Base-by-base conservation (phyloP, 2,113 vertebrate genomes). In the Leptodactylus fuscus region DNA sequence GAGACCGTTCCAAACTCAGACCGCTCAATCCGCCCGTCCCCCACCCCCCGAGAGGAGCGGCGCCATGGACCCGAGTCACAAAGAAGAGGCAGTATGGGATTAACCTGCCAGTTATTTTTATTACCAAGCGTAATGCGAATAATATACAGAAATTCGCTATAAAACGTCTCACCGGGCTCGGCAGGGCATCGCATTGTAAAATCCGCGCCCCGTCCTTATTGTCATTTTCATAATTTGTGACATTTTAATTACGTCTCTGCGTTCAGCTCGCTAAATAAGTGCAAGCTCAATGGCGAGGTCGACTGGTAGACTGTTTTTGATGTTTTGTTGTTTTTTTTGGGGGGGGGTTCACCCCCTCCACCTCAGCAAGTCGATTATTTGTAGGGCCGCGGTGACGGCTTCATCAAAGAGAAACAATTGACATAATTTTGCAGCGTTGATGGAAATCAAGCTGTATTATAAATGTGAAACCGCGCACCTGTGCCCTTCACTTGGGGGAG, bases 161-260 rank as follows among this genome's bases (percentile, higher is more conserved):
- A 55, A 55, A 78, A n/a, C 29, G 24, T 9, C 13, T 73, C 70
- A n/a, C 5, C 29, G 36, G 55, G 2, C 34, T 24, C 44, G 55
- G 55, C 78, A 36, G 27, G 79, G 15, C 58, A 48, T 48, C 27
- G 13, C 24, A n/a, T 0, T 65, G n/a, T 65, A 38, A 44, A 75
- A 27, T 41, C 65, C 32, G 60, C 22, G 32, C 67, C 9, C 32
- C 15, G n/a, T 51, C 69, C 36, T 51, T 53, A 82, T 73, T 55
- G 65, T 82, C 34, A 67, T 71, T 82, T 82, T 82, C 65, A 71
- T 82, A 82, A 75, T 83, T 60, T 74, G 48, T 82, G 51, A 83
- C 81, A 74, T 32, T 83, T 60, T 83, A 83, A 83, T 83, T 83
- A 83, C n/a, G 36, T 60, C 41, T 18, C 32, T 9, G 67, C 48